phyloP scores from a whole-genome alignment of 2,797 vertebrate genomes.

The Poecilia gillii region DNA sequence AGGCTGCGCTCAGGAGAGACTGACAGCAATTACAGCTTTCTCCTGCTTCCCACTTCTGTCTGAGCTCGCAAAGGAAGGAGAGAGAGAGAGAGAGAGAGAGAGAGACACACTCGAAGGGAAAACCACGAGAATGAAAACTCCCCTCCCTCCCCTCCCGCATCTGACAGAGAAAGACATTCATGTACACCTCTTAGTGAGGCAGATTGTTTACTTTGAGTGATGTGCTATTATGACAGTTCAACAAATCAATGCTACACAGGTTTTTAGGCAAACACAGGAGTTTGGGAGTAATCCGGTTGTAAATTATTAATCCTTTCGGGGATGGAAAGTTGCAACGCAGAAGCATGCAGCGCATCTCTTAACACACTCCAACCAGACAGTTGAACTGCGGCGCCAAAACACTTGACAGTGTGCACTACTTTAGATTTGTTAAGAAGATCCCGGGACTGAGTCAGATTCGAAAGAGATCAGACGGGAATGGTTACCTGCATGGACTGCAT shows the following conservation, averaged over 20 bases:
- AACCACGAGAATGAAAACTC: constrained; percentile 74
- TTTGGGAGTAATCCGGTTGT: constrained; percentile 71
- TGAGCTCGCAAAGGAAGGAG: constrained; percentile 32
- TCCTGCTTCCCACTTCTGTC: constrained; percentile 50
- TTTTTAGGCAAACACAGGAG: constrained; percentile 71
- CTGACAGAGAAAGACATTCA: constrained; percentile 72
- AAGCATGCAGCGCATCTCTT: constrained; percentile 59
- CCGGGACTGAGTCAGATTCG: constrained; percentile 59
- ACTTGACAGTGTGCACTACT: constrained; percentile 77
- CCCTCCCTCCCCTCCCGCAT: constrained; percentile 43
- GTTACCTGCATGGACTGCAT: constrained; percentile 56
- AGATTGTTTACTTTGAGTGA: constrained; percentile 80
- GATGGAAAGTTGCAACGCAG: constrained; percentile 55
- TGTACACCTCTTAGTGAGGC: constrained; percentile 67
- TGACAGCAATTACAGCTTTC: constrained; percentile 86
- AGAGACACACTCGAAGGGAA: constrained; percentile 76
- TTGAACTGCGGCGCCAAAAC: constrained; percentile 72
- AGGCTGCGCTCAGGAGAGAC: constrained; percentile 78
- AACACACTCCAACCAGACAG: constrained; percentile 74
- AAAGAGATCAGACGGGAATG: constrained; percentile 60
- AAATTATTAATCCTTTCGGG: constrained; percentile 77
- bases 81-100: constrained; percentile 39
- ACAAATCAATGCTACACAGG: constrained; percentile 75
- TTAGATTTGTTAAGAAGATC: constrained; percentile 73
- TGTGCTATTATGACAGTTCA: constrained; percentile 81